Conservation (phyloP, 2,888 invertebrate genomes). For the Scaptomyza flava region DNA sequence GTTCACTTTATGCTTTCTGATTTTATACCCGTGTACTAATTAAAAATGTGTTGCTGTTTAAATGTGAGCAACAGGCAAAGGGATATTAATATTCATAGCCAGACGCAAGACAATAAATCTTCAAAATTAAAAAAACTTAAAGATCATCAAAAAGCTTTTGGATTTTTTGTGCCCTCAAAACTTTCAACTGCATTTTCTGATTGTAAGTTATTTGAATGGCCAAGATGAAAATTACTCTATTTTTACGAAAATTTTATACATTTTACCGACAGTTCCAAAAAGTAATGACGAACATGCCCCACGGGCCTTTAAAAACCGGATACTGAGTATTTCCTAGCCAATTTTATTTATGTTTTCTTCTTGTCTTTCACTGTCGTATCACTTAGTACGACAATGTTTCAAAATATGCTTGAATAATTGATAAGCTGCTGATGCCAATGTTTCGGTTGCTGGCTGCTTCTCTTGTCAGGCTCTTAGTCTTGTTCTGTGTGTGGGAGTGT, state of each 20-base stretch:
- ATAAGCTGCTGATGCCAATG: slow-evolving; percentile 58
- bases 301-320: neutral
- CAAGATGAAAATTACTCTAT: too few species aligned
- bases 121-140: too few species aligned
- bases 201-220: too few species aligned
- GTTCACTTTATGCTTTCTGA: slow-evolving; percentile 9
- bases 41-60: neutral
- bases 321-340: neutral
- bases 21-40: slow-evolving; percentile 1
- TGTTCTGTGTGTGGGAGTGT: slow-evolving; percentile 3
- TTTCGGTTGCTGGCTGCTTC: slow-evolving; percentile 40
- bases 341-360: neutral
- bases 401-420: slow-evolving; percentile 76
- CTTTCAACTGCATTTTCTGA: too few species aligned
- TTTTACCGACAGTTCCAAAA: neutral
- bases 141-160: too few species aligned
- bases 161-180: too few species aligned
- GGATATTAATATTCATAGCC: neutral
- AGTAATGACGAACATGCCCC: neutral
- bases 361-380: slow-evolving; percentile 4
- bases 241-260: neutral
- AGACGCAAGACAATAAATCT: too few species aligned
- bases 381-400: slow-evolving; percentile 57
- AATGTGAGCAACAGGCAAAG: too few species aligned
- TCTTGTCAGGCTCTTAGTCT: slow-evolving; percentile 37